phyloP scores from a whole-genome alignment of 1,140 invertebrate genomes.

The Sminthurinus signatus region DNA sequence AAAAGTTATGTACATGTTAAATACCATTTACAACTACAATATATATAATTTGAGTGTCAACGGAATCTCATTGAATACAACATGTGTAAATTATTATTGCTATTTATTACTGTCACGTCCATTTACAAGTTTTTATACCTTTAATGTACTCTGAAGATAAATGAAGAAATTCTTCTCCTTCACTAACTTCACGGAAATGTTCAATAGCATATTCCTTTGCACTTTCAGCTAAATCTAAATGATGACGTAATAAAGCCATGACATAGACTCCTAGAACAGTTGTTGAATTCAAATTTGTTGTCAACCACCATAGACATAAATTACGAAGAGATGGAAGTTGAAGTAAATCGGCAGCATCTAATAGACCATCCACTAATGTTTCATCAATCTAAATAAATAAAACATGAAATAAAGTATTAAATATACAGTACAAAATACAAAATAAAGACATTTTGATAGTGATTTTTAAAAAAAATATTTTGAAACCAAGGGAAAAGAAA shows the following conservation, averaged over 20 bases:
- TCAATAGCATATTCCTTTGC: conserved; percentile 52
- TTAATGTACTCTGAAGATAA: conserved; percentile 51
- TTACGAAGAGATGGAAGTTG: conserved; percentile 47
- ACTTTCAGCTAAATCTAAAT: conserved; percentile 49
- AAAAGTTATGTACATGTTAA: no score
- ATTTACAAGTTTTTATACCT: no score
- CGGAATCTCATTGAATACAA: no score
- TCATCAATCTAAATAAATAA: conserved; percentile 48
- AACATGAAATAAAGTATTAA: no score
- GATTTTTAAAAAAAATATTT: no score
- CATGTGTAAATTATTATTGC: no score
- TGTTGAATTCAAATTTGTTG: conserved; percentile 50
- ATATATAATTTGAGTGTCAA: no score
- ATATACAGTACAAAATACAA: no score
- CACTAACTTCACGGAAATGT: conserved; percentile 52
- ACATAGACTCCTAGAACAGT: conserved; percentile 53
- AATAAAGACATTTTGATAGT: no score
- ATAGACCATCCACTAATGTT: conserved; percentile 51
- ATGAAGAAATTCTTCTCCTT: conserved; percentile 54
- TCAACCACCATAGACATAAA: conserved; percentile 53
- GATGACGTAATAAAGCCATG: conserved; percentile 52
- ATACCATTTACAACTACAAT: no score
- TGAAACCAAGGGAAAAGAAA: no score
- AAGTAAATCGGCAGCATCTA: conserved; percentile 54
- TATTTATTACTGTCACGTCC: no score